Base-by-base conservation (phyloP, 2,113 vertebrate species). In the Neolamprologus brichardi region DNA sequence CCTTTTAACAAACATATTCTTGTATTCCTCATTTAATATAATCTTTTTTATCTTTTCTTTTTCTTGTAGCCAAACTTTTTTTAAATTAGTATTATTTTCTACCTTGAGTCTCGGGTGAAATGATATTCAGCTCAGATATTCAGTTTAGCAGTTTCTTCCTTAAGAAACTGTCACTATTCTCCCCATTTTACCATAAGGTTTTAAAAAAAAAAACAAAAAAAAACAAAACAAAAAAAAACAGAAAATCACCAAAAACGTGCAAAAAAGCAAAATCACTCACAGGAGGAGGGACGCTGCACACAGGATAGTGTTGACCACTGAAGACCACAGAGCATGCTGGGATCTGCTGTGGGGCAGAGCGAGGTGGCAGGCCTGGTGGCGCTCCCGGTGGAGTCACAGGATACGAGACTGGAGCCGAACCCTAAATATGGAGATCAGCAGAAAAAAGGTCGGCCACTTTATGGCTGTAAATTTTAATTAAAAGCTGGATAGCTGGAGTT, bases 261-360 rank as follows among this genome's bases (percentile, higher is more conserved):
- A 28, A 15, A 18, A 53, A 83, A 14, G 12, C 2, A 53, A 28
- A 62, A 28, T 60, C 8, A 94, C 98, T 98, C 94, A 96, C 95
- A 1, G 94, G 91, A 84, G 94, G 95, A 84, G 99, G 97, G 89
- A 99, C 98, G 52, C 97, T 99, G 96, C 99, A 99, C 90, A 99
- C 97, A 4, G 98, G 99, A 90, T 99, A 98, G 93, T 99, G 98
- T 92, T 99, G 99, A 72, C 98, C 98, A 86, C 98, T 98, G 96
- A 99, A 99, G 93, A 99, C 99, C 88, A 99, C 98, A 6, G 98
- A 99, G 95, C 99, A 99, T 13, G 98, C 97, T 72, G 98, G 97
- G 86, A 99, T 98, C 92, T 99, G 99, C 75, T 99, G 98, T 20
- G 98, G 98, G 2, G 97, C 91, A 28, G 96, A 98, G 95, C 98